phyloP scores from a whole-genome alignment of 2,113 vertebrate species.

The cattle (Bos taurus) region DNA sequence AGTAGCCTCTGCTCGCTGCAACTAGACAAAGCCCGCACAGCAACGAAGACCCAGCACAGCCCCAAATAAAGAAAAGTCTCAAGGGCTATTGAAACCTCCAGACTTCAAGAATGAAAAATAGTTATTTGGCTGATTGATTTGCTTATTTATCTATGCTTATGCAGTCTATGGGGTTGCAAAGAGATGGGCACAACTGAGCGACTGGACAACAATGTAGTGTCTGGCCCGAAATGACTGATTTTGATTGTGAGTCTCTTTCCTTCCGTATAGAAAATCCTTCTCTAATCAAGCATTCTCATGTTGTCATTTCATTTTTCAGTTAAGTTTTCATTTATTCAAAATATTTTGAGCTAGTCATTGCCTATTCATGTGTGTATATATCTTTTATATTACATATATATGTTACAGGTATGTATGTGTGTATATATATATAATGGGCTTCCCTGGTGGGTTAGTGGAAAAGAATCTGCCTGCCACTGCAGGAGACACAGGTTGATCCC shows the following conservation, averaged over 20 bases:
- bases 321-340: background rate
- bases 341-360: background rate
- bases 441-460: background rate
- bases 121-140: background rate
- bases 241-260: background rate
- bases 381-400: background rate
- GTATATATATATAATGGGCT: background rate
- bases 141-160: background rate
- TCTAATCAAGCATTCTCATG: background rate
- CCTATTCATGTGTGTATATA: background rate
- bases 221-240: background rate
- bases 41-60: background rate
- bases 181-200: background rate
- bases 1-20: background rate
- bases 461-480: background rate
- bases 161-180: background rate
- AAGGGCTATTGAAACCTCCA: background rate
- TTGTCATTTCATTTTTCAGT: conserved; percentile 4
- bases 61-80: background rate
- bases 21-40: too few relatives aligned
- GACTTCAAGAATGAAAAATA: background rate
- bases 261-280: background rate
- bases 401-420: background rate
- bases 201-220: background rate
- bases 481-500: background rate